Conservation (phyloP, 1,140 invertebrate species). For the Drosophila virilis region DNA sequence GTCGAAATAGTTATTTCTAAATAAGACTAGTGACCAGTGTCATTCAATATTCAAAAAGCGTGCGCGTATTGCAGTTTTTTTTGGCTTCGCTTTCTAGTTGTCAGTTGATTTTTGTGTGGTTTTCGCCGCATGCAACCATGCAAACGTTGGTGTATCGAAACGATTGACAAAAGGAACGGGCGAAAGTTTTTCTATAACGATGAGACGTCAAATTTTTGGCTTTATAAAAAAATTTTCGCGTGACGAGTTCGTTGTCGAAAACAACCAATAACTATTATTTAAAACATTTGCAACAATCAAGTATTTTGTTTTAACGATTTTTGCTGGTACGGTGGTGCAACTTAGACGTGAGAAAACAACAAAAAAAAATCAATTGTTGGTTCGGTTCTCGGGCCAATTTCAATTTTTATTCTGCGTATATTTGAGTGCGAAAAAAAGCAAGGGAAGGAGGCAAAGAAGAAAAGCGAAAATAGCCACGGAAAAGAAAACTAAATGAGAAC, state of each 20-base stretch:
- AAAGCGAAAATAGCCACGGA: conserved; percentile 67
- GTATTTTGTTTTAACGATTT: conserved; percentile 37
- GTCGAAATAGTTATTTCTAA: conserved; percentile 34
- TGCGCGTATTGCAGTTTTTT: conserved; percentile 43
- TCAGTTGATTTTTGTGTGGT: conserved; percentile 36
- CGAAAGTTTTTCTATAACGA: conserved; percentile 79
- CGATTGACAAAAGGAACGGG: conserved; percentile 64
- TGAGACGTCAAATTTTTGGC: conserved; percentile 77
- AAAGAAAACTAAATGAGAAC: conserved; percentile 71
- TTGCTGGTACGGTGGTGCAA: conserved; percentile 64
- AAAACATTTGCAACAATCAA: conserved; percentile 52
- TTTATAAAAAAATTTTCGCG: conserved; percentile 68
- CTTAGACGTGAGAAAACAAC: conserved; percentile 56
- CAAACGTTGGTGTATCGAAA: conserved; percentile 60
- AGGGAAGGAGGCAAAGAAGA: conserved; percentile 42
- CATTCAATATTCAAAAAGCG: conserved; percentile 51
- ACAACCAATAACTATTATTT: conserved; percentile 54
- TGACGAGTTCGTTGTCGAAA: conserved; percentile 80
- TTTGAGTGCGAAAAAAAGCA: conserved; percentile 54
- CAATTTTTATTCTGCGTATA: conserved; percentile 62
- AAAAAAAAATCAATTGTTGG: conserved; percentile 67
- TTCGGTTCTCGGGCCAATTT: conserved; percentile 44
- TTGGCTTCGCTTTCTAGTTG: conserved; percentile 33
- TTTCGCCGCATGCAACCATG: conserved; percentile 46
- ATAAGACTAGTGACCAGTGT: conserved; percentile 14